Conservation (phyloP, 2,888 invertebrate genomes). For the Lucinisca nassula region DNA sequence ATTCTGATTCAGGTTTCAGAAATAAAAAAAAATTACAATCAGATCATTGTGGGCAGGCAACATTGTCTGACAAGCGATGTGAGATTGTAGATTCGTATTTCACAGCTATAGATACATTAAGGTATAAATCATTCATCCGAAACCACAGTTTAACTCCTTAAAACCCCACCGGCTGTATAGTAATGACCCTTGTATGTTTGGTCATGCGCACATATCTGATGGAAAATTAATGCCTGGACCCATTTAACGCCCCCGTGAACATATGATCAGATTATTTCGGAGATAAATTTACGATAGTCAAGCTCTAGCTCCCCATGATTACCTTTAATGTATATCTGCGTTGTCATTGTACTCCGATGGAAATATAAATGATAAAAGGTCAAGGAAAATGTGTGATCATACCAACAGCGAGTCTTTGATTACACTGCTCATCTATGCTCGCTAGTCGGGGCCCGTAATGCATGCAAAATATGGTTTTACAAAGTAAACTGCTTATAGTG, state of each 20-base stretch:
- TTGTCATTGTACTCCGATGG: background rate
- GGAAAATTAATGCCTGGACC: slow-evolving; percentile 14
- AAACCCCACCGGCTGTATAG: background rate
- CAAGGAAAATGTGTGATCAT: no score
- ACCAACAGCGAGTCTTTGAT: background rate
- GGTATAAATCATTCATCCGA: background rate
- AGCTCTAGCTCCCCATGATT: background rate
- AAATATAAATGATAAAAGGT: background rate
- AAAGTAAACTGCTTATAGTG: no score
- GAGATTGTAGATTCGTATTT: background rate
- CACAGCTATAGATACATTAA: background rate
- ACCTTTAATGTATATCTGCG: background rate
- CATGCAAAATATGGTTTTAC: no score
- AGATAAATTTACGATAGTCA: slow-evolving; percentile 13
- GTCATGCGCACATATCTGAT: slow-evolving; percentile 9
- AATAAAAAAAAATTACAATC: background rate
- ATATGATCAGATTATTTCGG: background rate
- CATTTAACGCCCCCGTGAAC: slow-evolving; percentile 10
- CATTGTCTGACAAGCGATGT: background rate
- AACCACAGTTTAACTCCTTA: background rate
- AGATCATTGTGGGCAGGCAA: background rate
- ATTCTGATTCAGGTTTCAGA: no score
- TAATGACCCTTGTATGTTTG: slow-evolving; percentile 5
- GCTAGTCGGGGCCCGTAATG: no score
- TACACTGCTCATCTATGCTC: background rate